A percentile compares a stretch with the other conserved stretches of the same genome.
These are phyloP conservation scores for Pluvialis apricaria DNA, from an alignment of 2,113 vertebrate genomes.

Conservation along the genomic window DNA sequence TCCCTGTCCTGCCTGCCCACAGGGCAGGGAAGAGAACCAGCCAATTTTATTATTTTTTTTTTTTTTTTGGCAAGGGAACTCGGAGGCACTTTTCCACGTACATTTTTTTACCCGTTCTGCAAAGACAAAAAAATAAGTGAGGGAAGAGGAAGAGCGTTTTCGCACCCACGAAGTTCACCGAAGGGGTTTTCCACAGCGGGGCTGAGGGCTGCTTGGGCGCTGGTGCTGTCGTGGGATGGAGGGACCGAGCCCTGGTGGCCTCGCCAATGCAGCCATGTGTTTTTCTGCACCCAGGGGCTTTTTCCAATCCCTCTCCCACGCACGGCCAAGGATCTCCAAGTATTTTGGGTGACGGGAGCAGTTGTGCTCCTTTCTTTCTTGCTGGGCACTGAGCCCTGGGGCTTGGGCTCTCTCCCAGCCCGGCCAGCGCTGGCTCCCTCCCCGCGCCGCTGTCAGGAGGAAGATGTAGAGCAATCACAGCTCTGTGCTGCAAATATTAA, in stretches of 20 bases:
- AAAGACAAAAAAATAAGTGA: not conserved
- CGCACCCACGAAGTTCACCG: fast-evolving
- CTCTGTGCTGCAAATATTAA: slow-evolving; percentile 78
- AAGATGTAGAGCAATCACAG: slow-evolving; percentile 70
- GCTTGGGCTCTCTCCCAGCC: not conserved
- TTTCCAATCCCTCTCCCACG: fast-evolving
- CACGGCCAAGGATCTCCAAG: fast-evolving
- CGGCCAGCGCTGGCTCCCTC: not conserved
- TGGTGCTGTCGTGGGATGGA: not conserved
- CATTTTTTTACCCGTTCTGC: not conserved
- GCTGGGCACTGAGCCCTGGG: not conserved
- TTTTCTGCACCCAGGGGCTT: not conserved
- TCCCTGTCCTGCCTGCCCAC: not conserved
- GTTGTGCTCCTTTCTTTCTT: fast-evolving
- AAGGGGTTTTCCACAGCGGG: not conserved
- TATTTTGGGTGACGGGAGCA: not conserved
- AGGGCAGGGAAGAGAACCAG: not conserved
- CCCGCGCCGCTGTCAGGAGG: slow-evolving; percentile 18
- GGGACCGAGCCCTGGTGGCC: not conserved
- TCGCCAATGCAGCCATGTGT: fast-evolving
- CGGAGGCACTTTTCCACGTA: not conserved
- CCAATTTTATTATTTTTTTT: no score
- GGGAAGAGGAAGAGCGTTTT: not conserved
- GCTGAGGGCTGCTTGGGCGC: not conserved
- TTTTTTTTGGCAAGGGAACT: not conserved